Evolutionary conservation across 2,113 vertebrate species (phyloP).

Genomic region (Tympanuchus pallidicinctus): DNA sequence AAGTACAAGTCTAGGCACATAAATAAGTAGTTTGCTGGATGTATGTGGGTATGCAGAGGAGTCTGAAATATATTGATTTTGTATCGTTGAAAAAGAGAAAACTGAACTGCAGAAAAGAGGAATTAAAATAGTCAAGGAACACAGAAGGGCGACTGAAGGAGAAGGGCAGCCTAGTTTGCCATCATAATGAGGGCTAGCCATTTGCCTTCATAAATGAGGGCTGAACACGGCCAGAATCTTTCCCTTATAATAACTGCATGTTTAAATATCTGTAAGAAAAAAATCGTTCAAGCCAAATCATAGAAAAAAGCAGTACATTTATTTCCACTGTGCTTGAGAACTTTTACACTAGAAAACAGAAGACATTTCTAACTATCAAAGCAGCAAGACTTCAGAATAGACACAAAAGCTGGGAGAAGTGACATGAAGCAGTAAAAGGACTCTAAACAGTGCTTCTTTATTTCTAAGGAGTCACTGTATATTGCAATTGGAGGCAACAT

Average conservation of each 20-base stretch:
- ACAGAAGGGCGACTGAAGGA: background rate
- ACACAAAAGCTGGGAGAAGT: background rate
- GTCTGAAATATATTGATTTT: background rate
- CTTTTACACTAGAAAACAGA: background rate
- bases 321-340: background rate
- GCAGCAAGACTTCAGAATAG: background rate
- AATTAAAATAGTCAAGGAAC: background rate
- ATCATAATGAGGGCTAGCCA: fast-evolving
- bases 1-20: background rate
- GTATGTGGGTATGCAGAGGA: background rate
- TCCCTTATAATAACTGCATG: background rate
- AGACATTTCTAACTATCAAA: background rate
- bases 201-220: fast-evolving
- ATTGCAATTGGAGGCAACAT: fast-evolving
- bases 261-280: background rate
- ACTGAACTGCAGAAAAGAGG: background rate
- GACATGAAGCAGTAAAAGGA: background rate
- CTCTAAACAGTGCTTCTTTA: background rate
- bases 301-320: background rate
- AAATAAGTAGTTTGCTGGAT: background rate
- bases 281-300: background rate
- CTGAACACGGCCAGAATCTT: background rate
- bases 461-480: background rate
- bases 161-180: background rate
- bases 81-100: background rate